Conservation (phyloP, 2,113 vertebrate genomes). For the Theristicus caerulescens region DNA sequence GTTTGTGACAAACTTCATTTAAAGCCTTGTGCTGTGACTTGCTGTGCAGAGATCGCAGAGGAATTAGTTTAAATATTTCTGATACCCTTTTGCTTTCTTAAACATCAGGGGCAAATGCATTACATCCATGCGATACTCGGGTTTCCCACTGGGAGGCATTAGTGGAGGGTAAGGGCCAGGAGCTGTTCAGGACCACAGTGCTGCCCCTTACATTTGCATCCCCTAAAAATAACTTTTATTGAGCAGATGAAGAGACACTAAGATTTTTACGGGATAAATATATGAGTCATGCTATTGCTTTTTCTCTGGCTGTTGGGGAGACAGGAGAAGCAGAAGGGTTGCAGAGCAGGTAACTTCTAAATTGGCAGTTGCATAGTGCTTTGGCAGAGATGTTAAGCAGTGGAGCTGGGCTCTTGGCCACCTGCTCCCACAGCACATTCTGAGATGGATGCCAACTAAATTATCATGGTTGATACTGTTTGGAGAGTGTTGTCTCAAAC, state of each 20-base stretch:
- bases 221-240: neutral
- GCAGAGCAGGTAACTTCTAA: neutral
- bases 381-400: neutral
- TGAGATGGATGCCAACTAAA: neutral
- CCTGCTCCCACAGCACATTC: neutral
- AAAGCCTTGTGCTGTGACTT: neutral
- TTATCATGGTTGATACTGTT: neutral
- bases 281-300: neutral
- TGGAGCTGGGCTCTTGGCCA: neutral
- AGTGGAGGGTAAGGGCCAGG: neutral
- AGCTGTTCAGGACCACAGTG: neutral
- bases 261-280: neutral
- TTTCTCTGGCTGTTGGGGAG: neutral
- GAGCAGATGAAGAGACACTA: neutral
- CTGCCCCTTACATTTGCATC: neutral
- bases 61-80: neutral
- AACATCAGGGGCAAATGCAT: fast-evolving
- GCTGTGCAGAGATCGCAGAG: neutral
- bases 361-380: neutral
- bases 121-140: fast-evolving
- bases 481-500: neutral
- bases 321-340: neutral
- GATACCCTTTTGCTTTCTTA: neutral
- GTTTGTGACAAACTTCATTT: neutral
- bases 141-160: fast-evolving